These are phyloP conservation scores for Trachops cirrhosus DNA, from an alignment of 2,797 vertebrate genomes.

Conservation along the genomic window DNA sequence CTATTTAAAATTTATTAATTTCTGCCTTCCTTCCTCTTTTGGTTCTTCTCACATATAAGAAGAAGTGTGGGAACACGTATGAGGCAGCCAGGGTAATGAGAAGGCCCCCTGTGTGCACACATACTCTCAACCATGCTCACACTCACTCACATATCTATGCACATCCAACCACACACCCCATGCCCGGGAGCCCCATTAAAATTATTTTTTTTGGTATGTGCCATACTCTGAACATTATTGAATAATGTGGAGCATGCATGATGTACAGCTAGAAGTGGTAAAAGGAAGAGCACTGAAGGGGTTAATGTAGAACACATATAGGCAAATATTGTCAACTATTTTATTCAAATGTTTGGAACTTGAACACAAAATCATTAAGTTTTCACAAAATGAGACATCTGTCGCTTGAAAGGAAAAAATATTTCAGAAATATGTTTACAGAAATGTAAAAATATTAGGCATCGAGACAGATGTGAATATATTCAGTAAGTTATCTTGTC, in stretches of 20 bases:
- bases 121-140: background rate
- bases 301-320: slow-evolving; percentile 85
- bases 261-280: slow-evolving; percentile 63
- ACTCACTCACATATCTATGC: background rate
- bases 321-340: slow-evolving; percentile 87
- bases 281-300: slow-evolving; percentile 75
- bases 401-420: slow-evolving; percentile 86
- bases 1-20: slow-evolving; percentile 59
- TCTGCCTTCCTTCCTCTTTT: slow-evolving; percentile 59
- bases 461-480: slow-evolving; percentile 86
- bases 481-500: slow-evolving; percentile 82
- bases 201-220: slow-evolving; percentile 56
- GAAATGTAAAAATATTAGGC: slow-evolving; percentile 90
- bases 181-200: slow-evolving; percentile 56
- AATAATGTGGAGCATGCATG: slow-evolving; percentile 25
- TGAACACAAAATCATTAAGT: slow-evolving; percentile 85
- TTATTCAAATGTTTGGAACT: slow-evolving; percentile 88
- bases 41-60: slow-evolving; percentile 40
- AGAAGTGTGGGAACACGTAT: background rate
- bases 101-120: background rate
- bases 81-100: background rate
- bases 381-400: slow-evolving; percentile 88
- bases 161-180: background rate
- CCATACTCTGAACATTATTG: slow-evolving; percentile 57
- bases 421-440: slow-evolving; percentile 89